Percentiles rank a stretch among this genome's conserved stretches.
Evolutionary conservation across 2,113 vertebrate genomes (phyloP).

Genomic region (Oncorhynchus clarkii): DNA sequence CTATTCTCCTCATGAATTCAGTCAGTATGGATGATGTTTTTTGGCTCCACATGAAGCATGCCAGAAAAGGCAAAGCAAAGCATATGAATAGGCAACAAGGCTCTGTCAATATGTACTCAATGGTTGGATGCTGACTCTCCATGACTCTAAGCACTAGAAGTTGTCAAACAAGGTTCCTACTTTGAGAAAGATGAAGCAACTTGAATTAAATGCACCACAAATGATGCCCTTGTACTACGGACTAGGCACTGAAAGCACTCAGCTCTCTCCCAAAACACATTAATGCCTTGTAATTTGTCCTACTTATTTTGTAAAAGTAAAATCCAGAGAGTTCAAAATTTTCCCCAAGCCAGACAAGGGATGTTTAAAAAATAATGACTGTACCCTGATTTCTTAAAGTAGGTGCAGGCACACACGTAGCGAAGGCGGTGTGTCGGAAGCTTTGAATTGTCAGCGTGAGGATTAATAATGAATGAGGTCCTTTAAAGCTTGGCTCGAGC

Average conservation of each 20-base stretch:
- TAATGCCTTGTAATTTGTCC: conserved; percentile 18
- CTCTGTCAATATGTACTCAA: background rate
- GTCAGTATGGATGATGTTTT: conserved; percentile 1
- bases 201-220: too few species aligned
- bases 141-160: background rate
- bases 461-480: conserved; percentile 78
- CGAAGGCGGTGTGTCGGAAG: conserved; percentile 51
- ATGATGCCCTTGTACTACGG: background rate
- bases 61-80: background rate
- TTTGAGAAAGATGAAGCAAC: too few species aligned
- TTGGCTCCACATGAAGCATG: background rate
- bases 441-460: conserved; percentile 70
- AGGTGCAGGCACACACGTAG: conserved; percentile 49
- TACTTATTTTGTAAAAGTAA: conserved; percentile 40
- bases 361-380: conserved; percentile 59
- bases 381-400: conserved; percentile 60
- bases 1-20: background rate
- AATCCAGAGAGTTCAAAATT: conserved; percentile 34
- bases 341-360: conserved; percentile 17
- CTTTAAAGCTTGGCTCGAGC: conserved; percentile 73
- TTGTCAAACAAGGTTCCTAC: background rate
- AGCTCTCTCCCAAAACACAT: background rate
- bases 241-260: background rate
- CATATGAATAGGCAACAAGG: conserved; percentile 3
- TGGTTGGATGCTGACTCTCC: background rate